Evolutionary conservation across 2,888 invertebrate genomes (phyloP), one percentile per base, ranked within the genome.

Genomic region (Crepidodera aurea): DNA sequence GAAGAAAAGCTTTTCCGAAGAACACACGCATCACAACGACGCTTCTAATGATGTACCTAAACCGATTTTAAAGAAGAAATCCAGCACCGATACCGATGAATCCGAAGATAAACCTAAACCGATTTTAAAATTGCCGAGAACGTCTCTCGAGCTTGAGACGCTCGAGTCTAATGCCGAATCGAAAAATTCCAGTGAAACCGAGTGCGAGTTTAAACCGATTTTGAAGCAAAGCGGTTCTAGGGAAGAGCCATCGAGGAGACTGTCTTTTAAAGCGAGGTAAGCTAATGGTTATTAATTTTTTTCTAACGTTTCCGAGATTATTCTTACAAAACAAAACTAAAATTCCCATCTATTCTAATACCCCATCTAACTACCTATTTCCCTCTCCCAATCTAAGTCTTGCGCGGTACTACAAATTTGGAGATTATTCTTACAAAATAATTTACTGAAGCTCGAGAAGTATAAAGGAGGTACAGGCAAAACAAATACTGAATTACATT

Each of bases 41-140:
- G 64, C 40, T 48, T 53, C 57, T 2, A 44, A 62, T 13, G 66
- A 83, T 58, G 84, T 84, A 32, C 88, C 90, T 0, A 89, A 85
- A 79, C 94, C 94, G 2, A 94, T 94, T 74, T 79, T 94, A 34
- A 94, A 94, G 81, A 95, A 95, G 82, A 94, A 94, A 78, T 90
- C 90, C 0, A 89, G 88, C 66, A 87, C 88, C 0, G 91, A 91
- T 74, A 88, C 89, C 44, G 89, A 90, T 66, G 91, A 91, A 71
- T 89, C 64, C 88, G 91, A 90, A 70, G 90, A 90, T 50, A 84
- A 87, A 69, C 89, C 89, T 0, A 88, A 86, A 75, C 91, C 93
- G 25, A 94, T 94, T 71, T 81, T 94, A 40, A 94, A 93, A 78
- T 85, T 87, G 46, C 87, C 88, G 1, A 87, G 88, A 71, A 37